These are phyloP conservation scores for Sesamia nonagrioides DNA, from an alignment of 1,140 invertebrate genomes.

Conservation along the genomic window DNA sequence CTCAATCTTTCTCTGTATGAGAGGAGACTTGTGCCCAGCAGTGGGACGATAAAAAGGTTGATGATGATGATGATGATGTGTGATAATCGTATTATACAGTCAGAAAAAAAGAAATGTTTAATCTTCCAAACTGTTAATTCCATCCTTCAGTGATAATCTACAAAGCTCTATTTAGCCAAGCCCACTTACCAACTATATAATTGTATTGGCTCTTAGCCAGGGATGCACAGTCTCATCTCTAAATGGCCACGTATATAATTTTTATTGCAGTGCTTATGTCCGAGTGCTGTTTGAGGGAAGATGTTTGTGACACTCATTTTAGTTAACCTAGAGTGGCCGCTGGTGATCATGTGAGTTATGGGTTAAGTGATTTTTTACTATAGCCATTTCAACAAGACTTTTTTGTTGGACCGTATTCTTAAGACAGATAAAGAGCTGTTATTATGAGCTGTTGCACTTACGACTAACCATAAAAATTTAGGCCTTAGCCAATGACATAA, in stretches of 20 bases:
- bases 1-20: too few species aligned
- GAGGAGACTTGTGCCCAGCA: too few species aligned
- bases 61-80: too few species aligned
- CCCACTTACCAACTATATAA: constrained; percentile 68
- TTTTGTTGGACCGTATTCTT: neutral
- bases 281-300: constrained; percentile 35
- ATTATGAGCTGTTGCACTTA: too few species aligned
- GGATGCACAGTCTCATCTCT: constrained; percentile 67
- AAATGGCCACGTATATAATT: constrained; percentile 74
- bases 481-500: too few species aligned
- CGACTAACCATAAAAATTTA: too few species aligned
- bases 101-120: neutral
- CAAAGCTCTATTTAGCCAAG: constrained; percentile 62
- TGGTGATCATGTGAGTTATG: constrained; percentile 34
- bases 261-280: constrained; percentile 62
- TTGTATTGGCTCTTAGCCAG: constrained; percentile 72
- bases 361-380: constrained; percentile 21
- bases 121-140: constrained; percentile 7
- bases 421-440: neutral
- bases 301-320: constrained; percentile 29
- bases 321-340: neutral
- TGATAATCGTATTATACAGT: too few species aligned
- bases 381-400: too few species aligned
- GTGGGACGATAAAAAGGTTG: too few species aligned
- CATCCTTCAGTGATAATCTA: constrained; percentile 60